Evolutionary conservation across 2,113 vertebrate genomes (phyloP), one percentile per base, ranked within the genome.

Genomic region (Psittacula cyanocephala): DNA sequence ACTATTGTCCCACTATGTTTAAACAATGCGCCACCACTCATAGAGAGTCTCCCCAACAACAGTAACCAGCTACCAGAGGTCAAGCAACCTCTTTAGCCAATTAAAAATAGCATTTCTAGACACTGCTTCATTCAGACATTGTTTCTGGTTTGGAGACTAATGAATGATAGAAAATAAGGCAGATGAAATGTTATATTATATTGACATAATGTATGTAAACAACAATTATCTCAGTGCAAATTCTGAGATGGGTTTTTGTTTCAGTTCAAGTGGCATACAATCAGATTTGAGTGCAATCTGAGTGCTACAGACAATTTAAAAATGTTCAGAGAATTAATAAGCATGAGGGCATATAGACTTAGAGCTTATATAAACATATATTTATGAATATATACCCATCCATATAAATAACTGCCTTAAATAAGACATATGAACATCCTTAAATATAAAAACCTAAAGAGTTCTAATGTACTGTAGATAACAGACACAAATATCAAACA

Each of bases 21-120:
- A 96, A 97, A 98, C 97, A 96, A 97, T 94, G 83, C 11, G 22
- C 17, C 74, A 80, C 59, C 13, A 37, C 84, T 94, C 89, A 79
- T 81, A 88, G 86, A 87, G 62, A 93, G 53, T 96, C 87, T 95
- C 93, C 97, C 88, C 70, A 94, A 81, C 96, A 97, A 97, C 92
- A 76, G 91, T 63, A 91, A 94, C 94, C 94, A 96, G 94, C 95
- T 94, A 94, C 76, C 84, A 89, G 87, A 82, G 94, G 90, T 95
- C 96, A 97, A 91, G 86, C 96, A 89, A 96, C 88, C 33, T 81
- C 93, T 89, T 95, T 19, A 92, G 84, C 75, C 88, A 93, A 87
- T 91, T 96, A 87, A 76, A 88, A 94, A 95, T 67, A 70, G 84
- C 76, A 63, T 89, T 97, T 93, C 64, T 62, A 86, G 79, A 94